Conservation (phyloP, 2,113 vertebrate species). For the Gnathonemus longibarbis region DNA sequence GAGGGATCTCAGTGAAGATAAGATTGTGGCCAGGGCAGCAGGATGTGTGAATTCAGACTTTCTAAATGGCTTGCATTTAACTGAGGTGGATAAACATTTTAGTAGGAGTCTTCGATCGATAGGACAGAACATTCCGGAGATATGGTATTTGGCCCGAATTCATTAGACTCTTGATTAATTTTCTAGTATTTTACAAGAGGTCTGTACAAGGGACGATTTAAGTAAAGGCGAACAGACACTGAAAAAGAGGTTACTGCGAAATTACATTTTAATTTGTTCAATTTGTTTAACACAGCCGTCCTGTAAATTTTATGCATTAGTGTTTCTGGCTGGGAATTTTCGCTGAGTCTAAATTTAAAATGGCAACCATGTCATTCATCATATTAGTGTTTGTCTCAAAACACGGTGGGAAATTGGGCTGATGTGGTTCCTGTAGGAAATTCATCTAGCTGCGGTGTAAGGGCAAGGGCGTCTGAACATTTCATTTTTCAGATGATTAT, state of each 20-base stretch:
- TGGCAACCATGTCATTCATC: not conserved
- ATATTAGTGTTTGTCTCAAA: not conserved
- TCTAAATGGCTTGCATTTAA: not conserved
- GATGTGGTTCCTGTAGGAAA: not conserved
- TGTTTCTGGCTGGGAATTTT: not conserved
- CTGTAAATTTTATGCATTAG: not conserved
- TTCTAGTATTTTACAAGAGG: not conserved
- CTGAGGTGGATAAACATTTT: not conserved
- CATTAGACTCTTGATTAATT: not conserved
- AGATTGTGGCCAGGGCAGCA: not conserved
- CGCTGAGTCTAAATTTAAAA: not conserved
- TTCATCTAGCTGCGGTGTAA: not conserved
- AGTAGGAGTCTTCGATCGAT: not conserved
- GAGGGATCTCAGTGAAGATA: not conserved
- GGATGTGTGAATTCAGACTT: not conserved
- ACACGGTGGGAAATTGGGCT: not conserved
- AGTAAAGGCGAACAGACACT: not conserved
- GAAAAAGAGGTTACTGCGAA: not conserved
- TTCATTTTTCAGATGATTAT: not conserved
- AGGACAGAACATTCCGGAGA: not conserved
- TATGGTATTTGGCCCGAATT: not conserved
- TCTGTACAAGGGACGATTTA: not conserved
- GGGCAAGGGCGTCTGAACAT: not conserved
- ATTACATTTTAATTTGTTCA: not conserved
- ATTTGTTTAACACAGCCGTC: not conserved